A percentile compares a stretch with the other conserved stretches of the same genome.
phyloP scores from a whole-genome alignment of 2,113 vertebrate genomes.

The Lynx canadensis region DNA sequence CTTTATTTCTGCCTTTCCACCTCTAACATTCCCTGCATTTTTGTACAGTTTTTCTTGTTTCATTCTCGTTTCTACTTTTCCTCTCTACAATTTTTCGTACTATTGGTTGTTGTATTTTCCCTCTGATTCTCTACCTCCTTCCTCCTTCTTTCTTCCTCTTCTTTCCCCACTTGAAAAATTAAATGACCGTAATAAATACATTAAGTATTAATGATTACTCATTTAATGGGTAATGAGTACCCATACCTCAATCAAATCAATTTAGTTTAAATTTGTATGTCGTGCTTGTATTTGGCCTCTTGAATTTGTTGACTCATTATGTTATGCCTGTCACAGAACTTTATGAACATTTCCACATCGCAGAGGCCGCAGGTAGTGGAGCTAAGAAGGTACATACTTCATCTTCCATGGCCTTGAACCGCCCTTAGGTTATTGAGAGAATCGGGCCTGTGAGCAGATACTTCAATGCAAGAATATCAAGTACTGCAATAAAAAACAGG shows the following conservation, averaged over 20 bases:
- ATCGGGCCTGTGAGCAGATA: neutral
- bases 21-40: neutral
- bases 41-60: neutral
- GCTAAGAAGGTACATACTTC: neutral
- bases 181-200: neutral
- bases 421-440: neutral
- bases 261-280: neutral
- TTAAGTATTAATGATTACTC: neutral
- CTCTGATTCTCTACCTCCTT: neutral
- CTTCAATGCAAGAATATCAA: neutral
- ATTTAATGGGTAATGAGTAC: too few species aligned
- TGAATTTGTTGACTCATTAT: neutral
- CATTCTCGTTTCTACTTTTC: neutral
- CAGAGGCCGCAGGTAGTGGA: neutral
- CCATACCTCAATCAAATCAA: neutral
- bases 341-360: neutral
- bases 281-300: neutral
- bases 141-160: neutral
- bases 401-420: neutral
- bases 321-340: neutral
- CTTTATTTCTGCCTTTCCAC: neutral
- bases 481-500: neutral
- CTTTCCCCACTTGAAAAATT: neutral
- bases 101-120: neutral
- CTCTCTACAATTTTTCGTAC: neutral